These are phyloP conservation scores for Dasypus novemcinctus DNA, from an alignment of 2,113 vertebrate genomes.

Conservation along the genomic window DNA sequence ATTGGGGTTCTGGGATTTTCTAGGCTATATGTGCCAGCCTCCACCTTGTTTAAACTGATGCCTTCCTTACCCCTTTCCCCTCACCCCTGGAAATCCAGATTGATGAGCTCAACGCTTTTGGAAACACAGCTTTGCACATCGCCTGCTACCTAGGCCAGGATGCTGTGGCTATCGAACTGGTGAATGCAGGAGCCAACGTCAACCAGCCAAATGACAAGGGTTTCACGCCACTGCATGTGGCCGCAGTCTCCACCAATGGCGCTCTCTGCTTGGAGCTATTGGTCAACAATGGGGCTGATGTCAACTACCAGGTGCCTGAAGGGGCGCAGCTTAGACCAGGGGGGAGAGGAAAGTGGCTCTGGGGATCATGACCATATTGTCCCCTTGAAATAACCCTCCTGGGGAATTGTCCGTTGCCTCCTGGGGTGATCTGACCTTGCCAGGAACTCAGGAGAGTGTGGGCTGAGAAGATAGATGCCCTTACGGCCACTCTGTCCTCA, in stretches of 20 bases:
- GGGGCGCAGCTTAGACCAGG: not conserved
- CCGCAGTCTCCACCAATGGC: slow-evolving; percentile 94
- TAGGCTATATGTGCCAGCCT: not conserved
- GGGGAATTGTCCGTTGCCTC: not conserved
- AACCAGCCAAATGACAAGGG: slow-evolving; percentile 92
- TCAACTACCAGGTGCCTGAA: slow-evolving; percentile 91
- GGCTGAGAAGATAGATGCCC: not conserved
- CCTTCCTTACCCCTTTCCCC: not conserved
- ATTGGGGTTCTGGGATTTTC: slow-evolving; percentile 13
- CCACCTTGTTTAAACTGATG: slow-evolving; percentile 19
- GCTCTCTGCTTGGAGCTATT: slow-evolving; percentile 95
- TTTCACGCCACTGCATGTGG: slow-evolving; percentile 94
- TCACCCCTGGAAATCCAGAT: slow-evolving; percentile 81
- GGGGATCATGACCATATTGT: not conserved
- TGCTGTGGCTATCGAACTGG: slow-evolving; percentile 92
- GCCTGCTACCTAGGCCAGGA: slow-evolving; percentile 96
- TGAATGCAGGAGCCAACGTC: slow-evolving; percentile 94
- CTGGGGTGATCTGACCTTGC: not conserved
- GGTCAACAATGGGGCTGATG: slow-evolving; percentile 95
- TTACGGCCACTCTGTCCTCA: not conserved
- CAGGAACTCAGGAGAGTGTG: not conserved
- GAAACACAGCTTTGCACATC: slow-evolving; percentile 97
- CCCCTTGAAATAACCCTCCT: not conserved
- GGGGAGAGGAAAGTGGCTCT: not conserved
- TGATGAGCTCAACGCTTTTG: slow-evolving; percentile 92